Evolutionary conservation across 1,140 invertebrate species (phyloP).

Genomic region (Bombus pyrosoma): DNA sequence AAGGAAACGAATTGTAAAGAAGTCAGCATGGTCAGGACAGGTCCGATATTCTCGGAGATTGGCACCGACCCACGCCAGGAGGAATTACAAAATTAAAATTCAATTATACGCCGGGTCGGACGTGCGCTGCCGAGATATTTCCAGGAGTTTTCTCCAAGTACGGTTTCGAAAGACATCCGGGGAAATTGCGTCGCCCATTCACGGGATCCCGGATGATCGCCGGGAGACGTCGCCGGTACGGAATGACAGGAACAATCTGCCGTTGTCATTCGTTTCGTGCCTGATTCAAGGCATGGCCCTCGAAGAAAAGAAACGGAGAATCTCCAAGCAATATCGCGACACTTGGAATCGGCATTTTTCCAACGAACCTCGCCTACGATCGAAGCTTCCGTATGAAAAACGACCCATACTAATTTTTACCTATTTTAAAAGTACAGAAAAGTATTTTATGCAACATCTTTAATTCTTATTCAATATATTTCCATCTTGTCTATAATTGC

Average conservation of each 20-base stretch:
- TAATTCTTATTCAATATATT: not conserved
- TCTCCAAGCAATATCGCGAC: not conserved
- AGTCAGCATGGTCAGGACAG: slow-evolving; percentile 57
- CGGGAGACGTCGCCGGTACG: slow-evolving; percentile 60
- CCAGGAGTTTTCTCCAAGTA: slow-evolving; percentile 57
- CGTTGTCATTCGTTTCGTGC: slow-evolving; percentile 69
- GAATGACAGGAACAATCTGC: slow-evolving; percentile 73
- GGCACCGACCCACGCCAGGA: slow-evolving; percentile 54
- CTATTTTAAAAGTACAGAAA: not conserved
- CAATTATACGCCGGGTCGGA: slow-evolving; percentile 67
- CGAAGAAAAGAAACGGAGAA: slow-evolving; percentile 33
- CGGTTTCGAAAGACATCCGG: slow-evolving; percentile 63
- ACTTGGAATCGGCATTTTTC: slow-evolving; percentile 4
- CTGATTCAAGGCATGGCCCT: slow-evolving; percentile 48
- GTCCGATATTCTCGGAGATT: slow-evolving; percentile 66
- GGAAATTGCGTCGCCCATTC: slow-evolving; percentile 70
- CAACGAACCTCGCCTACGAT: not conserved
- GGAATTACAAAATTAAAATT: slow-evolving; percentile 73
- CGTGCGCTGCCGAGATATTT: slow-evolving; percentile 59
- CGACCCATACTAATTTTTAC: not conserved
- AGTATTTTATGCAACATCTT: not conserved
- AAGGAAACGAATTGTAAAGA: slow-evolving; percentile 42
- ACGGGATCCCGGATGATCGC: slow-evolving; percentile 66
- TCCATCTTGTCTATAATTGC: too few relatives aligned
- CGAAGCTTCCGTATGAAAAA: not conserved